Evolutionary conservation across 2,797 vertebrate genomes (phyloP).

Genomic region (Echiichthys vipera): DNA sequence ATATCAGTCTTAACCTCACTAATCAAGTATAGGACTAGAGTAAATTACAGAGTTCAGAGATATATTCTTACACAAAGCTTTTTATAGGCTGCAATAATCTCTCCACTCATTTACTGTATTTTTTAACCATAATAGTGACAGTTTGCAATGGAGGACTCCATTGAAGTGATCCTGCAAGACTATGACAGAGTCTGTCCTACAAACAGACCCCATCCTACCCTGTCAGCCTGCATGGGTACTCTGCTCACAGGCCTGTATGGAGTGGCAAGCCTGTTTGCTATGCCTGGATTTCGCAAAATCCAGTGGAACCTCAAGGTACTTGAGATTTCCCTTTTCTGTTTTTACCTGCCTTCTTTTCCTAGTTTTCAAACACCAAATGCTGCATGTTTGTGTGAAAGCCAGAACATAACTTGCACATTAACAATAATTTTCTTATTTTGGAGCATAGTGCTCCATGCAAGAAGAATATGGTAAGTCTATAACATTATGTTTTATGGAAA

Average conservation of each 20-base stretch:
- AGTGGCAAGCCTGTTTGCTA: conserved; percentile 81
- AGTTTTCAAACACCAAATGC: neutral
- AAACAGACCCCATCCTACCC: conserved; percentile 44
- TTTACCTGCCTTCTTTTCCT: conserved; percentile 11
- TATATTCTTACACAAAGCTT: neutral
- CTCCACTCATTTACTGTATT: neutral
- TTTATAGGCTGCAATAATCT: neutral
- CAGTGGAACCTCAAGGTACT: conserved; percentile 81
- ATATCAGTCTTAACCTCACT: neutral
- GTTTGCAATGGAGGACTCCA: conserved; percentile 81
- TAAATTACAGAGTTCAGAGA: neutral
- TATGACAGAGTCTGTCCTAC: conserved; percentile 18
- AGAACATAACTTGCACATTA: conserved; percentile 55
- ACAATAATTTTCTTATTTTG: conserved; percentile 62
- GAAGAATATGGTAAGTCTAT: conserved; percentile 50
- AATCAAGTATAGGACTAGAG: neutral
- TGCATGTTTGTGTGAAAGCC: conserved; percentile 2
- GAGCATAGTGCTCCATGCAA: conserved; percentile 43
- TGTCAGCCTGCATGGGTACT: conserved; percentile 62
- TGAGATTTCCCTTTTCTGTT: neutral
- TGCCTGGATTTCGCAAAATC: conserved; percentile 82
- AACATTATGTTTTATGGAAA: conserved; percentile 13
- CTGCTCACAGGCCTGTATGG: conserved; percentile 78
- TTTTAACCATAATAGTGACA: neutral
- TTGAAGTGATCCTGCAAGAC: conserved; percentile 82